Base-by-base conservation (phyloP, 2,113 vertebrate genomes). In the Lonchura striata region DNA sequence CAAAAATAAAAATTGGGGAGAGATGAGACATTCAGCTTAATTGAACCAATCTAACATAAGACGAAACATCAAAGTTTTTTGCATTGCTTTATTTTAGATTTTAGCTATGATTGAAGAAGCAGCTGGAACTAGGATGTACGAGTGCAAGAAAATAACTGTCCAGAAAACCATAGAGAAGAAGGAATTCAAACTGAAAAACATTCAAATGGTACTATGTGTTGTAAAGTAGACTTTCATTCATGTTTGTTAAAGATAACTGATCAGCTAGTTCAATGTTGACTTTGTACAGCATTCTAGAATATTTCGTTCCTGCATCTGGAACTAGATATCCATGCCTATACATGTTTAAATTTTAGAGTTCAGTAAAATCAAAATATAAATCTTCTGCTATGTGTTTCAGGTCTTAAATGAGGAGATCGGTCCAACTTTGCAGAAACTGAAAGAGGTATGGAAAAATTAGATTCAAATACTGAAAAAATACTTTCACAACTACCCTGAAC, bases 111-210 rank as follows among this genome's bases (percentile, higher is more conserved):
- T 99, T 94, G 99, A 99, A 95, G 99, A 99, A 97, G 99, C 99
- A 52, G 99, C 99, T 75, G 99, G 99, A 60, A 99, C 99, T 53
- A 98, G 98, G 74, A 99, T 99, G 99, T 99, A 99, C 52, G 99
- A 99, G 92, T 98, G 98, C 92, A 99, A 99, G 97, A 99, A 99
- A 97, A 90, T 97, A 75, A 50, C 92, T 70, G 99, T 97, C 30
- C 98, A 99, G 94, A 99, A 99, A 97, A 99, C 98, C 46, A 99
- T 99, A 88, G 98, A 98, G 85, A 99, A 99, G 97, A 99, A 99
- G 82, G 99, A 99, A 61, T 95, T 96, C 77, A 99, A 99, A 87
- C 97, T 99, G 37, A 98, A 98, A 91, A 98, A 98, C 87, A 99
- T 99, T 92, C 92, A 98, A 89, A 99, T 4, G 96, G 99, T 99